Percentiles rank a stretch among this genome's conserved stretches.
Conservation (phyloP, 2,797 vertebrate species). For the Dryobates pubescens region DNA sequence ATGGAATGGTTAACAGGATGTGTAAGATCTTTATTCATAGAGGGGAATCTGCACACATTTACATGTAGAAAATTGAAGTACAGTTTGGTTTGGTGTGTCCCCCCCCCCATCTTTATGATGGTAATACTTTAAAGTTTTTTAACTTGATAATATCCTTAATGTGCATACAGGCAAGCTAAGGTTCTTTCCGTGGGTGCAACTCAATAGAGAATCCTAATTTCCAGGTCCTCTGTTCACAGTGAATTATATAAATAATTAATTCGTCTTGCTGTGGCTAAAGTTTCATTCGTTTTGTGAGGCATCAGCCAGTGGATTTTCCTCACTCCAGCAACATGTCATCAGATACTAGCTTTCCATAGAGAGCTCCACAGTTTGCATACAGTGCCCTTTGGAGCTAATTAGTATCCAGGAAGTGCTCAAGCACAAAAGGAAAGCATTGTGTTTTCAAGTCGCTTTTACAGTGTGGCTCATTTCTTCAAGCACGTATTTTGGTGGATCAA, state of each 20-base stretch:
- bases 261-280: constrained; percentile 22
- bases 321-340: constrained; percentile 13
- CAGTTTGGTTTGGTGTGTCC: not conserved
- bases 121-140: not conserved
- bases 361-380: not conserved
- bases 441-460: not conserved
- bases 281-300: constrained; percentile 53
- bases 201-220: constrained; percentile 40
- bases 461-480: not conserved
- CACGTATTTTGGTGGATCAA: not conserved
- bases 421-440: accelerated
- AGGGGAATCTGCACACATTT: not conserved
- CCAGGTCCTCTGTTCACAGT: constrained; percentile 11
- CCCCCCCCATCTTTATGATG: not conserved
- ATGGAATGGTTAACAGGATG: not conserved
- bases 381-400: not conserved
- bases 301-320: constrained; percentile 17
- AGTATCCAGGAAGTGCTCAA: not conserved
- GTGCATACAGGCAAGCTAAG: constrained; percentile 7
- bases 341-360: constrained; percentile 31
- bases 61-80: constrained; percentile 4
- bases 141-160: constrained; percentile 11
- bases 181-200: constrained; percentile 34
- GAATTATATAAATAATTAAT: constrained; percentile 56
- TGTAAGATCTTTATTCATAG: not conserved